A percentile compares a stretch with the other conserved stretches of the same genome.
Evolutionary conservation across 1,140 invertebrate species (phyloP).

Genomic region (Temnothorax nylanderi): DNA sequence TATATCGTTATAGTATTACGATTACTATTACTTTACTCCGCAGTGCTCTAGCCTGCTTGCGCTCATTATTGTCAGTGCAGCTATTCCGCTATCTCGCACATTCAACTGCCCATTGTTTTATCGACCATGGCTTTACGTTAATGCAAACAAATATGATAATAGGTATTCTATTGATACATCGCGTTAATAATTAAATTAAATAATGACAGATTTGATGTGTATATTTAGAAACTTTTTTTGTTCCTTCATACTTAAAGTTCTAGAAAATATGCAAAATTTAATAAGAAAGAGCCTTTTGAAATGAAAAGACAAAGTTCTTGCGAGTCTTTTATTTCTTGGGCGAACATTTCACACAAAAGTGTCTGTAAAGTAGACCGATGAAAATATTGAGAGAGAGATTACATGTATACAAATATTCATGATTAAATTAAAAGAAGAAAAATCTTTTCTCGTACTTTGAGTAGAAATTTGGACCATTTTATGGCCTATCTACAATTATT

Average conservation of each 20-base stretch:
- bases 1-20: slow-evolving; percentile 26
- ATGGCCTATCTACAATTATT: slow-evolving; percentile 75
- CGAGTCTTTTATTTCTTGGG: too few species aligned
- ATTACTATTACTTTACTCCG: neutral
- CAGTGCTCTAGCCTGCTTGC: neutral
- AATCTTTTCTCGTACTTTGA: neutral
- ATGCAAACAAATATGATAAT: neutral
- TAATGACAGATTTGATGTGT: too few species aligned
- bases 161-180: neutral
- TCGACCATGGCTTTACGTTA: neutral
- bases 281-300: too few species aligned
- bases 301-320: neutral
- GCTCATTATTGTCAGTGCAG: neutral
- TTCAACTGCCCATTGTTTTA: neutral
- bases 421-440: neutral
- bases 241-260: neutral
- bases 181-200: neutral
- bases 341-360: neutral
- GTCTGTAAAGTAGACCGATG: neutral
- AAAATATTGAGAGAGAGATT: neutral
- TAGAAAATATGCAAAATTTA: neutral
- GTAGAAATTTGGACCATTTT: slow-evolving; percentile 34
- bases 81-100: neutral
- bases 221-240: neutral
- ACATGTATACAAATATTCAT: neutral